phyloP scores from a whole-genome alignment of 2,113 vertebrate genomes.

The Theropithecus gelada region DNA sequence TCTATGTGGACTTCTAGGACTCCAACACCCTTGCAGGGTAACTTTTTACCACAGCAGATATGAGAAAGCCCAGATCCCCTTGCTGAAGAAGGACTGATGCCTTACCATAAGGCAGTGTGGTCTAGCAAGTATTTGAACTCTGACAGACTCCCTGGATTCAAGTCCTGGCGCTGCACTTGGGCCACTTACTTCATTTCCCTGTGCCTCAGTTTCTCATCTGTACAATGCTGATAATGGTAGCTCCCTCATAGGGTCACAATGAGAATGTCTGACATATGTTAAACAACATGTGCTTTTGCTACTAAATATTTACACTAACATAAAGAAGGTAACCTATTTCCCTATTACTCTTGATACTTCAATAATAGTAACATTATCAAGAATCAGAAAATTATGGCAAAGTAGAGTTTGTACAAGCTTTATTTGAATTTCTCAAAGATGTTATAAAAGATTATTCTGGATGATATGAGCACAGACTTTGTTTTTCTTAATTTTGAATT shows the following conservation, averaged over 20 bases:
- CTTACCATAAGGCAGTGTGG: too few relatives aligned
- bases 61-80: background rate
- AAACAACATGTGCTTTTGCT: background rate
- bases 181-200: background rate
- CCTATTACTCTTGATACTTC: background rate
- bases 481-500: background rate
- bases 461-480: background rate
- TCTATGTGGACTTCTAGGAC: background rate
- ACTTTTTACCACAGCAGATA: background rate
- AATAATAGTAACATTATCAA: background rate
- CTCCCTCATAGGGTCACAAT: background rate
- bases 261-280: background rate
- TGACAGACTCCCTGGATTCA: background rate
- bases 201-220: background rate
- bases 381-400: background rate
- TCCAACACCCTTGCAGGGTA: background rate
- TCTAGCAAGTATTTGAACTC: background rate
- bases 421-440: background rate
- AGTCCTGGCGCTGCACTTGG: background rate
- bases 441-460: background rate
- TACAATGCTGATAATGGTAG: background rate
- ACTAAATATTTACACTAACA: background rate
- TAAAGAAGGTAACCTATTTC: background rate
- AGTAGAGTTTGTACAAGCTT: background rate
- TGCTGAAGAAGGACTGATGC: background rate